Evolutionary conservation across 2,888 invertebrate genomes (phyloP).

Genomic region (Phaedon cochleariae): DNA sequence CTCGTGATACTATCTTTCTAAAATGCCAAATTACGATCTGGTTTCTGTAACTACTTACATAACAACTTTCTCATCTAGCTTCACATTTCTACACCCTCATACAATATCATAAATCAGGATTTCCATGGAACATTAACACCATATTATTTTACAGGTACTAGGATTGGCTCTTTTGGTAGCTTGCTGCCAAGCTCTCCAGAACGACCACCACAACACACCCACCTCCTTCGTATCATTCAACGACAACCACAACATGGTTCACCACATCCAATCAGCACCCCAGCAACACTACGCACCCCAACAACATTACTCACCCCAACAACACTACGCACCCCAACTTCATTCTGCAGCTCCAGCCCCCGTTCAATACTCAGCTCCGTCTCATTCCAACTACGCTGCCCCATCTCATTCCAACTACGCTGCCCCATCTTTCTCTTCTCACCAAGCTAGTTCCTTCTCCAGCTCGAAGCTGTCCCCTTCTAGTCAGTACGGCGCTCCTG

Average conservation of each 20-base stretch:
- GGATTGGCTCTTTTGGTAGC: constrained; percentile 55
- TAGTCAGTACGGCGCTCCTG: constrained; percentile 28
- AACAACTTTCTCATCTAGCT: too few species aligned
- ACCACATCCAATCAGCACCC: constrained; percentile 36
- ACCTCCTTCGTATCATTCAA: constrained; percentile 45
- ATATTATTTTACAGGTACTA: constrained; percentile 50
- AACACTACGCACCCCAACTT: background rate
- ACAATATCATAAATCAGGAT: too few species aligned
- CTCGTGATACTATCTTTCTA: too few species aligned
- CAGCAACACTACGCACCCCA: too few species aligned
- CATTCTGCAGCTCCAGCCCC: background rate
- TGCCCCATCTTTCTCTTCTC: constrained; percentile 7
- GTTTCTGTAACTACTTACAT: too few species aligned
- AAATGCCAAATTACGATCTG: too few species aligned
- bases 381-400: constrained; percentile 20
- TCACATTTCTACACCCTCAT: too few species aligned
- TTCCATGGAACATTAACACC: too few species aligned
- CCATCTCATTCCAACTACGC: constrained; percentile 22
- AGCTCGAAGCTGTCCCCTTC: background rate
- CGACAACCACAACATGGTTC: constrained; percentile 44
- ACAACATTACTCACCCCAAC: background rate
- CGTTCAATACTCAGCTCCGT: constrained; percentile 23
- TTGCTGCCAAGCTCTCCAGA: constrained; percentile 59
- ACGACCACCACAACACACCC: constrained; percentile 38
- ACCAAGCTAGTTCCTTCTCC: constrained; percentile 24